A percentile compares a stretch with the other conserved stretches of the same genome.
phyloP scores from a whole-genome alignment of 2,888 invertebrate species.

The Nemoura dubitans region DNA sequence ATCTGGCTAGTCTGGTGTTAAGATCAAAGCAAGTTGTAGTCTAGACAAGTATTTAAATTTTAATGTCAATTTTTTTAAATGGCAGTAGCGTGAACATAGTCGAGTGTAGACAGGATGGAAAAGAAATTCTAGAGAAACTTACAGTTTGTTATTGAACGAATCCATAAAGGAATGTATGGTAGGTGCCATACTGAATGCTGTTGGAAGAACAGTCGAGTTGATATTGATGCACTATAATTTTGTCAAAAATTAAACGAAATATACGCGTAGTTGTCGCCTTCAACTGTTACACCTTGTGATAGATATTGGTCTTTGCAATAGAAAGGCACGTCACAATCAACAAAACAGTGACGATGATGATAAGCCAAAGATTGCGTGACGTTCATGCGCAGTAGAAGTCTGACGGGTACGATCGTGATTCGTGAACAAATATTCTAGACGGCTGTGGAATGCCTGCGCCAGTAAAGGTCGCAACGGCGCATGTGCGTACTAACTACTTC shows the following conservation, averaged over 20 bases:
- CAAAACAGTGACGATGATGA: constrained; percentile 9
- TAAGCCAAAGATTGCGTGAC: background rate
- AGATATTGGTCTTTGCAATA: background rate
- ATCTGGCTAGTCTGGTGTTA: background rate
- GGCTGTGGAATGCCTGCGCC: background rate
- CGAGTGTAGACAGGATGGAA: background rate
- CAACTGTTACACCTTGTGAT: background rate
- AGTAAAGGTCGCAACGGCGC: too few species aligned
- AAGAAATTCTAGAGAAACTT: constrained; percentile 60
- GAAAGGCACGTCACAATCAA: background rate
- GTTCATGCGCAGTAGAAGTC: constrained; percentile 12
- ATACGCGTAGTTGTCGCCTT: constrained; percentile 9
- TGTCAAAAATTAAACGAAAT: constrained; percentile 20
- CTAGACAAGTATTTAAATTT: background rate
- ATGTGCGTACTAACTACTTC: too few species aligned
- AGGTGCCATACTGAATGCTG: constrained; percentile 64
- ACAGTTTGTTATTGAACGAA: constrained; percentile 76
- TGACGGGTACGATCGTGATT: background rate
- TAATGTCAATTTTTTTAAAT: too few species aligned
- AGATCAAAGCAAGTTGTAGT: background rate
- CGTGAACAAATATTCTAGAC: background rate
- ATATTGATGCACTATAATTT: background rate
- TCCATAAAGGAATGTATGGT: constrained; percentile 72
- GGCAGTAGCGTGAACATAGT: background rate
- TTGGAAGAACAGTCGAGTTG: background rate